A percentile compares a stretch with the other conserved stretches of the same genome.
Conservation (phyloP, 2,113 vertebrate genomes). For the Okapia johnstoni region DNA sequence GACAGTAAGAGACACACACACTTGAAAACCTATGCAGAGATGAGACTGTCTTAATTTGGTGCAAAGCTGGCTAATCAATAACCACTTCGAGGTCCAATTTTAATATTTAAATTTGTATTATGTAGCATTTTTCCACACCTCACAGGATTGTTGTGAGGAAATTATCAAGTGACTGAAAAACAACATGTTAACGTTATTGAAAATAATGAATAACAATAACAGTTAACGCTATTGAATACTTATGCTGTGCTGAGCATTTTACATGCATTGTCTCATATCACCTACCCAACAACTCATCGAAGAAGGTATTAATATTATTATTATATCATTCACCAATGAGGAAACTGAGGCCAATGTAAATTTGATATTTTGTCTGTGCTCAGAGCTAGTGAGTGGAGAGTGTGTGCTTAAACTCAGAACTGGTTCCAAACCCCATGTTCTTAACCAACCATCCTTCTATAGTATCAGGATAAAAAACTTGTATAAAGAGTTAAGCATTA, state of each 20-base stretch:
- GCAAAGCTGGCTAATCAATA: neutral
- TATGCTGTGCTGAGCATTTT: neutral
- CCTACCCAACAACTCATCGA: neutral
- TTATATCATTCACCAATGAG: neutral
- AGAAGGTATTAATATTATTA: neutral
- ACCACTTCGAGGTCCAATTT: neutral
- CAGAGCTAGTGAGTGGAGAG: neutral
- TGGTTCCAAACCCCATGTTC: neutral
- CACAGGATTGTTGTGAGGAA: neutral
- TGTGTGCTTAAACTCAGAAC: neutral
- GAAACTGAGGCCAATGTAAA: neutral
- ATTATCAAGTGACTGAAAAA: neutral
- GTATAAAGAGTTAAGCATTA: neutral
- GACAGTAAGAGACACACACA: neutral
- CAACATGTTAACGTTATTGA: neutral
- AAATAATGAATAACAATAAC: neutral
- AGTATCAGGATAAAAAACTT: neutral
- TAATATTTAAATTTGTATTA: neutral
- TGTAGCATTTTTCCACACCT: neutral
- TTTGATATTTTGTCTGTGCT: neutral
- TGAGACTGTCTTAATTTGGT: neutral
- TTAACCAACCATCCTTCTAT: neutral
- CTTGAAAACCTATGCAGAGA: neutral
- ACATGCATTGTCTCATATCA: neutral
- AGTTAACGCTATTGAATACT: neutral